phyloP scores from a whole-genome alignment of 2,797 vertebrate species.

The Pipistrellus pygmaeus region DNA sequence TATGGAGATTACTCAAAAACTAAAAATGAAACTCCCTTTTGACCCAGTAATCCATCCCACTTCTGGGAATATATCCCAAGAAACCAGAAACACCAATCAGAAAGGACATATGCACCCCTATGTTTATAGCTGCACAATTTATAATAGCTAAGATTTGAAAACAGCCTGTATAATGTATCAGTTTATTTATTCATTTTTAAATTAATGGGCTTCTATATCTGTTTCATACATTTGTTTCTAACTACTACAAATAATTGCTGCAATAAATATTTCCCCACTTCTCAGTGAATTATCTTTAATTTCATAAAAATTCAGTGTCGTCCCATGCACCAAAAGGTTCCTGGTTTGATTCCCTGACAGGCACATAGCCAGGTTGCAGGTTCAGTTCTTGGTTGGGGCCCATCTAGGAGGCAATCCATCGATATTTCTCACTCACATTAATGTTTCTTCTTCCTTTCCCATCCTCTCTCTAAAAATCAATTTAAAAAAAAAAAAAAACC shows the following conservation, averaged over 20 bases:
- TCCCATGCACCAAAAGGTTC: too few species aligned
- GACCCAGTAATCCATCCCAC: too few species aligned
- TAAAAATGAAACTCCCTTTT: too few species aligned
- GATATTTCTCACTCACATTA: not conserved
- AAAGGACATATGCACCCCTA: too few species aligned
- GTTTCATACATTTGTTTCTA: not conserved
- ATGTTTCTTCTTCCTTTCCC: not conserved
- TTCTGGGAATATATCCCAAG: too few species aligned
- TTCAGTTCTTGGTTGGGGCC: not conserved
- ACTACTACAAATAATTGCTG: not conserved
- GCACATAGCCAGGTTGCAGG: not conserved
- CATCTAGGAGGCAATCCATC: not conserved
- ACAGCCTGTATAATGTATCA: not conserved
- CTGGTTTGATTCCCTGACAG: not conserved
- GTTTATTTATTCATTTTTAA: constrained; percentile 37
- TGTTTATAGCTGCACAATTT: too few species aligned
- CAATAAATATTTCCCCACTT: constrained; percentile 24
- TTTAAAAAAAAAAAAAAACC: too few species aligned
- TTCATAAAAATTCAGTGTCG: not conserved
- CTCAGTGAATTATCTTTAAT: constrained; percentile 24
- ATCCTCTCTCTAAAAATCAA: too few species aligned
- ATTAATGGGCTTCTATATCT: constrained; percentile 18
- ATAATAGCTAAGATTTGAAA: too few species aligned
- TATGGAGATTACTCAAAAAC: too few species aligned
- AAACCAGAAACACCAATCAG: too few species aligned